Percentiles rank a stretch among this genome's conserved stretches.
phyloP scores from a whole-genome alignment of 1,140 invertebrate species.

The Anoplophora glabripennis region DNA sequence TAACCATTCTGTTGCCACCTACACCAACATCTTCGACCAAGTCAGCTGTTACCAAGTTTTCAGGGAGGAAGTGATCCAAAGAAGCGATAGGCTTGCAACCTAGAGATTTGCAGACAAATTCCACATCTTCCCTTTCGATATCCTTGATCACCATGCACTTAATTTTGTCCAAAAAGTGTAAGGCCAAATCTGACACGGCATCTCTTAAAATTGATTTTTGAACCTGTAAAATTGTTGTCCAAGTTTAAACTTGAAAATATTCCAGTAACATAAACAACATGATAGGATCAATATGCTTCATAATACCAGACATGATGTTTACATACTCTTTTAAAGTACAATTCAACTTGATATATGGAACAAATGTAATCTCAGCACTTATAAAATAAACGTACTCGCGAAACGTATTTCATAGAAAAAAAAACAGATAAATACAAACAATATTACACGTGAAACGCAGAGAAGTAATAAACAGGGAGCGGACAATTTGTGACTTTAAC shows the following conservation, averaged over 20 bases:
- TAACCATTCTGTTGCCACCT: slow-evolving; percentile 89
- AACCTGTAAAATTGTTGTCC: slow-evolving; percentile 32
- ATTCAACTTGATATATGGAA: too few relatives aligned
- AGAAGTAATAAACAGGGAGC: too few relatives aligned
- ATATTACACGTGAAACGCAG: too few relatives aligned
- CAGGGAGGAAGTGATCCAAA: slow-evolving; percentile 93
- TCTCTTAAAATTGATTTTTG: slow-evolving; percentile 99
- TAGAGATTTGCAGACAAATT: slow-evolving; percentile 95
- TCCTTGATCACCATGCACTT: slow-evolving; percentile 99
- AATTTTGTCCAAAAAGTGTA: slow-evolving; percentile 98
- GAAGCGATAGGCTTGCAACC: slow-evolving; percentile 97
- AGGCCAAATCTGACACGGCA: slow-evolving; percentile 93
- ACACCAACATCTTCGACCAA: slow-evolving; percentile 92
- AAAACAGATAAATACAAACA: too few relatives aligned
- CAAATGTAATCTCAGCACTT: too few relatives aligned
- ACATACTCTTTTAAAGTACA: too few relatives aligned
- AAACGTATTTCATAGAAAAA: too few relatives aligned
- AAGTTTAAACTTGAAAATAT: slow-evolving; percentile 1
- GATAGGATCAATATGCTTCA: too few relatives aligned
- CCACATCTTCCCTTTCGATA: slow-evolving; percentile 96
- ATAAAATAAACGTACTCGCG: too few relatives aligned
- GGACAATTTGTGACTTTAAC: too few relatives aligned
- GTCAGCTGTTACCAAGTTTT: slow-evolving; percentile 89
- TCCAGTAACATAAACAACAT: too few relatives aligned
- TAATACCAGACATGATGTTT: too few relatives aligned